These are phyloP conservation scores for Microcebus ravelobensis DNA, from an alignment of 2,113 vertebrate species.

Conservation along the genomic window DNA sequence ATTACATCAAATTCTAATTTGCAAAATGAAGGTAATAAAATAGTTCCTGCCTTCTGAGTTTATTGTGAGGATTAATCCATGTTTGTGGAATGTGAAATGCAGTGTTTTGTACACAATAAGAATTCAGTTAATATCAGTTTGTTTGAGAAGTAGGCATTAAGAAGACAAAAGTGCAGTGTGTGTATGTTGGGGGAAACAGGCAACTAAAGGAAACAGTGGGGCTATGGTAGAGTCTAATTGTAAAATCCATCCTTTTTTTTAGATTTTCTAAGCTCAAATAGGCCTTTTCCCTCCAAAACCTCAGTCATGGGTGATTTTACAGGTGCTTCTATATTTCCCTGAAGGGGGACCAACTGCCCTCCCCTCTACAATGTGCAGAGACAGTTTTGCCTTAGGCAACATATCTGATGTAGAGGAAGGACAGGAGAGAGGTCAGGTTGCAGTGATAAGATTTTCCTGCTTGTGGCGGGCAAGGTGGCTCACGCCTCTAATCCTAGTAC, in stretches of 20 bases:
- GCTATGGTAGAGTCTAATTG: not conserved
- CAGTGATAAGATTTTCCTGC: not conserved
- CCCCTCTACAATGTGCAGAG: not conserved
- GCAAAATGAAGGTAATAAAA: not conserved
- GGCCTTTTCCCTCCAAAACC: not conserved
- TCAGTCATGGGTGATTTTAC: constrained; percentile 5
- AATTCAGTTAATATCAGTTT: not conserved
- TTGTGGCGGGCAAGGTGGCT: not conserved
- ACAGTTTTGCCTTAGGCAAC: not conserved
- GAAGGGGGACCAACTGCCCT: not conserved
- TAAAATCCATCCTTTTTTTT: constrained; percentile 21
- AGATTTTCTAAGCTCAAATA: not conserved
- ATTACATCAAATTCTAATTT: not conserved
- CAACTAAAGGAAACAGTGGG: not conserved
- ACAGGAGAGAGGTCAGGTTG: not conserved
- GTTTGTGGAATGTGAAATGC: not conserved
- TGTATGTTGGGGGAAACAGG: not conserved
- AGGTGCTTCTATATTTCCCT: not conserved
- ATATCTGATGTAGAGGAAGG: not conserved
- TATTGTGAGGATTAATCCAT: not conserved
- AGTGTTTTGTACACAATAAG: not conserved
- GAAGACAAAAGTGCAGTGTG: not conserved
- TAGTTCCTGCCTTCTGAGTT: not conserved
- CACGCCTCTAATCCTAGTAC: too few relatives aligned
- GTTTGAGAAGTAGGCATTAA: not conserved